phyloP scores from a whole-genome alignment of 23 tunicate genomes.

The Aplidium turbinatum region DNA sequence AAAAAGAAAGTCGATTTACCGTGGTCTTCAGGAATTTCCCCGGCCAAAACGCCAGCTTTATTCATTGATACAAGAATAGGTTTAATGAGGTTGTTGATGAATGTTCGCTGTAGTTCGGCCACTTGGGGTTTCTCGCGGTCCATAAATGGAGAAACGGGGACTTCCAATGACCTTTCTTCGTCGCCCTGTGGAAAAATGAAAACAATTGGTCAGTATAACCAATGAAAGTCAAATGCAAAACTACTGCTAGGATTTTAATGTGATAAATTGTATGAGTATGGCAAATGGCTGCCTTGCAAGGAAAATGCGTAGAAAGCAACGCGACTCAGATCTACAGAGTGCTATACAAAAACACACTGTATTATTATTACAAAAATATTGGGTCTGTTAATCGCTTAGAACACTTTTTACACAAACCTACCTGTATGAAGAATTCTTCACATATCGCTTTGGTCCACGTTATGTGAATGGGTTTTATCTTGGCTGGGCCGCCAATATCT shows the following conservation, averaged over 20 bases:
- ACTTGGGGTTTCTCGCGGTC: slow-evolving; percentile 85
- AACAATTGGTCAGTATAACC: too few species aligned
- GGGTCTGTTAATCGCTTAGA: too few species aligned
- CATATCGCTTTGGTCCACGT: slow-evolving; percentile 97
- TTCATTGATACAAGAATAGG: slow-evolving; percentile 86
- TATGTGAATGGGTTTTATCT: slow-evolving; percentile 54
- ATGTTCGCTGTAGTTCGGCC: slow-evolving; percentile 82
- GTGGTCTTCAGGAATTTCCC: slow-evolving; percentile 37
- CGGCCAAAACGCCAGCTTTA: slow-evolving; percentile 80
- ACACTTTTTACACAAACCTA: too few species aligned
- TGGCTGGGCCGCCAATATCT: slow-evolving; percentile 95
- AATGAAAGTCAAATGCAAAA: neutral
- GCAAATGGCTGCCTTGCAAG: too few species aligned
- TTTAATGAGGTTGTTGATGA: slow-evolving; percentile 81
- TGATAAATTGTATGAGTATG: too few species aligned
- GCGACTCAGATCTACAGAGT: too few species aligned
- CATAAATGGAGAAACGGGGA: slow-evolving; percentile 88
- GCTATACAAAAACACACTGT: too few species aligned
- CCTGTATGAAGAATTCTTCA: slow-evolving; percentile 95
- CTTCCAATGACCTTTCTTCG: slow-evolving; percentile 68
- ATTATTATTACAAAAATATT: too few species aligned
- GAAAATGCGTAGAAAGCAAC: too few species aligned
- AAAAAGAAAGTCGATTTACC: slow-evolving; percentile 1
- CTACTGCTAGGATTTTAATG: neutral
- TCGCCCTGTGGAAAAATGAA: slow-evolving; percentile 65